A percentile compares a stretch with the other conserved stretches of the same genome.
These are phyloP conservation scores for Protodeltote pygarga DNA, from an alignment of 2,888 invertebrate genomes.

Conservation along the genomic window DNA sequence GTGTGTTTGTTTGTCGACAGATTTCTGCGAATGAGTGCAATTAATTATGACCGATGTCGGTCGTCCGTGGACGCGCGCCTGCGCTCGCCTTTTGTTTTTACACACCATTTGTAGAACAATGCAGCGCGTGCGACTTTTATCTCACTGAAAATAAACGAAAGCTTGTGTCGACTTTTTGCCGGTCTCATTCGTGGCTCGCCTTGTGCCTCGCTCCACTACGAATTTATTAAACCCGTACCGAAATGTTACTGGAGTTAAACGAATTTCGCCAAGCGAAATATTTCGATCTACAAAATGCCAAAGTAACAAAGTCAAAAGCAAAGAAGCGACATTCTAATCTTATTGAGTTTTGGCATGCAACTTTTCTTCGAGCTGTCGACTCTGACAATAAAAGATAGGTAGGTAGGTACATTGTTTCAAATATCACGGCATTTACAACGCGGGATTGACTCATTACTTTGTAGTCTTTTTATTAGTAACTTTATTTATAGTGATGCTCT, in stretches of 20 bases:
- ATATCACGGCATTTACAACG: constrained; percentile 55
- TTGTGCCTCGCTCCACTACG: constrained; percentile 57
- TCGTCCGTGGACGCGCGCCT: constrained; percentile 57
- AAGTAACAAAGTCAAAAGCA: constrained; percentile 47
- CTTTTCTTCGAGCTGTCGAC: constrained; percentile 38
- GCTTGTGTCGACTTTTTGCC: constrained; percentile 68
- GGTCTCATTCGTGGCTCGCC: constrained; percentile 49
- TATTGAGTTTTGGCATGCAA: constrained; percentile 48
- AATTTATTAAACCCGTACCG: constrained; percentile 67
- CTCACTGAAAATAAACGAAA: constrained; percentile 72
- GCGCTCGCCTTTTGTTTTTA: constrained; percentile 76
- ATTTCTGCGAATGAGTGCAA: constrained; percentile 81
- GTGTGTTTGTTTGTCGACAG: constrained; percentile 69
- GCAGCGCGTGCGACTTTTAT: constrained; percentile 75
- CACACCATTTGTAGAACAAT: constrained; percentile 80
- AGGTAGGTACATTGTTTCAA: constrained; percentile 66
- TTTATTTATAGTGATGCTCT: constrained; percentile 80
- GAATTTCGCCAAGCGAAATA: constrained; percentile 57
- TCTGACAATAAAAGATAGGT: constrained; percentile 40
- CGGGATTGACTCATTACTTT: constrained; percentile 75
- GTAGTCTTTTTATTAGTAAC: constrained; percentile 72
- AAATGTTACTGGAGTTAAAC: constrained; percentile 60
- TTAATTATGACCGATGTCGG: constrained; percentile 79
- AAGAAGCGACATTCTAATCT: constrained; percentile 49
- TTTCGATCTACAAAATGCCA: constrained; percentile 57